phyloP scores from a whole-genome alignment of 2,888 invertebrate species.

The Drosophila silvestris region DNA sequence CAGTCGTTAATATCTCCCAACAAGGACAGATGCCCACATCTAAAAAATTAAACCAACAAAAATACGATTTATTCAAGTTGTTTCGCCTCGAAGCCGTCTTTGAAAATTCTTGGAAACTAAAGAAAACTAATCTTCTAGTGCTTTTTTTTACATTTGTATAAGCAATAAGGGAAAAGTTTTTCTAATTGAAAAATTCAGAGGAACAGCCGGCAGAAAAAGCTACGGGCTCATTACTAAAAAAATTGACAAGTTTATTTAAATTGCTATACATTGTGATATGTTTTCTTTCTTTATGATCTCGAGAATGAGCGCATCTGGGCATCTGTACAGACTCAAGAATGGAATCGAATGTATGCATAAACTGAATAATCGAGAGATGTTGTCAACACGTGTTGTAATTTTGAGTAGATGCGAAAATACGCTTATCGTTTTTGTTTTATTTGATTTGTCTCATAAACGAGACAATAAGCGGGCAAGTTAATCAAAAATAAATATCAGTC shows the following conservation, averaged over 20 bases:
- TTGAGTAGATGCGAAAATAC: constrained; percentile 22
- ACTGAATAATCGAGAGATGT: not conserved
- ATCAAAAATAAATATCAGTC: constrained; percentile 58
- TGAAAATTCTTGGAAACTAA: not conserved
- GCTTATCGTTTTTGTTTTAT: constrained; percentile 16
- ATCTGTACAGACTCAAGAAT: not conserved
- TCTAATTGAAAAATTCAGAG: not conserved
- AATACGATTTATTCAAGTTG: not conserved
- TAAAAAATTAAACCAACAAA: not conserved
- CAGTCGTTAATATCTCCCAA: constrained; percentile 54
- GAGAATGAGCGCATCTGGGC: not conserved
- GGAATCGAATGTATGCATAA: not conserved
- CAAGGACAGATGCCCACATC: constrained; percentile 35
- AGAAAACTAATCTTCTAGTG: not conserved
- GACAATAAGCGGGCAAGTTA: constrained; percentile 50
- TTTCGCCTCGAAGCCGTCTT: not conserved
- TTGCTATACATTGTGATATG: not conserved
- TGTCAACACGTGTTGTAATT: not conserved
- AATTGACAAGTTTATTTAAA: not conserved
- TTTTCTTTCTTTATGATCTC: not conserved
- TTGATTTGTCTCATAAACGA: constrained; percentile 6
- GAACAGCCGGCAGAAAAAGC: not conserved
- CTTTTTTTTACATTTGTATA: not conserved
- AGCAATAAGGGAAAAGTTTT: not conserved
- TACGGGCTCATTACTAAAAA: not conserved